Base-by-base conservation (phyloP, 2,888 invertebrate genomes). In the Drosophila neonasuta region DNA sequence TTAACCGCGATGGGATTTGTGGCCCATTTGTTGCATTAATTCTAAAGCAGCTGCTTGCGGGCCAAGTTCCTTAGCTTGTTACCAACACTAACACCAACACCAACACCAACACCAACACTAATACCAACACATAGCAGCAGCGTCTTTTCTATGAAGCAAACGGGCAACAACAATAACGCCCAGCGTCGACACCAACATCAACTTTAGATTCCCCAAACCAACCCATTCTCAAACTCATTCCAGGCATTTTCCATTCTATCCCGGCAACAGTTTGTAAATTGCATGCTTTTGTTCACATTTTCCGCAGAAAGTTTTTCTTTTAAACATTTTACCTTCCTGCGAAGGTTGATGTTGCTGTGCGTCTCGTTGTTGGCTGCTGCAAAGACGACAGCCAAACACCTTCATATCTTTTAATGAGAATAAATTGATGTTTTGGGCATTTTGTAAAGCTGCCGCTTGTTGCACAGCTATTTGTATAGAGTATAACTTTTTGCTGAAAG, bases 391-490 rank as follows among this genome's bases (percentile, higher is more conserved):
- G 69, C 55, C 80, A 75, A 71, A 80, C 80, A 79, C 83, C 81
- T 86, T 78, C 79, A 76, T 80, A 83, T 81, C 76, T 79, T 83
- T 86, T 86, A 84, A 84, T 86, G 84, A 84, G 84, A 84, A 84
- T 86, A 86, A 86, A 84, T 84, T 84, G 86, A 83, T 86, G 86
- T 84, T 86, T 86, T 73, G 84, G 86, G 84, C 74, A 86, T 84
- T 86, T 86, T 83, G 72, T 79, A 60, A 63, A 75, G 68, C 68
- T 63, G 68, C 62, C 66, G 66, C 68, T 74, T 68, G 67, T 72
- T 71, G 68, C 74, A 76, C 68, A 69, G 65, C 72, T 59, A 55
- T 65, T 70, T 74, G 76, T 71, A 72, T 68, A 68, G 55, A 66
- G 59, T 63, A 70, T 49, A 77, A 82, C 68, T 78, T 80, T 70